A percentile compares a stretch with the other conserved stretches of the same genome.
Evolutionary conservation across 92 coral and sea anemone species (phyloP).

Genomic region (Bergia puertoricense): DNA sequence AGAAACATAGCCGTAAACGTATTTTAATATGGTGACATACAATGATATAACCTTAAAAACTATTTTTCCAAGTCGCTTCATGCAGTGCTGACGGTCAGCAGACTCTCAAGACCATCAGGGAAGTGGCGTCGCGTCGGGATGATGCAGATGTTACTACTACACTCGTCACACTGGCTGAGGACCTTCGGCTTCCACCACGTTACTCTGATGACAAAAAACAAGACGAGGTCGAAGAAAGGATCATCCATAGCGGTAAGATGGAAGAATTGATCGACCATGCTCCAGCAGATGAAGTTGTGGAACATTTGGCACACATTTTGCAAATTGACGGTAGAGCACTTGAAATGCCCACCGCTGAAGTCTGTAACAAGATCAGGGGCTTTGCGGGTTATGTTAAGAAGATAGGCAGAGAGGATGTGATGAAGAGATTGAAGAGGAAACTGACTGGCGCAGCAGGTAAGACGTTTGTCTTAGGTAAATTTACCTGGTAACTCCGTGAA

Average conservation of each 20-base stretch:
- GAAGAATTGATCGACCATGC: not conserved
- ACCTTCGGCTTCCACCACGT: not conserved
- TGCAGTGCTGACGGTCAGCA: not conserved
- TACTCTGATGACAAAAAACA: not conserved
- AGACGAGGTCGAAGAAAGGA: not conserved
- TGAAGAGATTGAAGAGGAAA: not conserved
- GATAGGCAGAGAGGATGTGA: not conserved
- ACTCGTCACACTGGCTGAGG: not conserved
- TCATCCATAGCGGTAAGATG: not conserved
- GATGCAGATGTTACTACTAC: not conserved
- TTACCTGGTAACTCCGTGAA: no score
- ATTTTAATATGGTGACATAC: no score
- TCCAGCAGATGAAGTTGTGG: not conserved
- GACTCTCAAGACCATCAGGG: not conserved
- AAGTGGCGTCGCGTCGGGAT: not conserved
- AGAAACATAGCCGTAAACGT: no score
- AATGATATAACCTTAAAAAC: no score
- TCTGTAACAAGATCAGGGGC: not conserved
- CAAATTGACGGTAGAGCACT: constrained; percentile 2
- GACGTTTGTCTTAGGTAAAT: no score
- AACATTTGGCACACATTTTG: not conserved
- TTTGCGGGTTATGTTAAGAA: not conserved
- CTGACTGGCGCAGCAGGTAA: not conserved
- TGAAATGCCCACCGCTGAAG: not conserved
- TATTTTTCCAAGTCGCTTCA: no score